Percentiles rank a stretch among this genome's conserved stretches.
Evolutionary conservation across 1,140 invertebrate genomes (phyloP).

Genomic region (Orchestia grillus): DNA sequence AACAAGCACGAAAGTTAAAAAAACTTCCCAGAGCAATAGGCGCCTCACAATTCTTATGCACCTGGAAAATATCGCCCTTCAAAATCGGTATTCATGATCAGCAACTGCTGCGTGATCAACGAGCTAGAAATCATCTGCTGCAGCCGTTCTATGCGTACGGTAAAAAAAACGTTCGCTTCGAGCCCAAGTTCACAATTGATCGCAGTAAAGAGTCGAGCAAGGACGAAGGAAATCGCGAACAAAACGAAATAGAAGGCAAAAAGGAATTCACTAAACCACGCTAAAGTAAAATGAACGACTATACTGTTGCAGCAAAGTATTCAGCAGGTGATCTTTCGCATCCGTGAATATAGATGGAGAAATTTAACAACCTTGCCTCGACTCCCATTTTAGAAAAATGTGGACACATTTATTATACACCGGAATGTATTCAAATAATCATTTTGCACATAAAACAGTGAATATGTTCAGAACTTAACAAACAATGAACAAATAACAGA

Average conservation of each 20-base stretch:
- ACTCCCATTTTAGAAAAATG: not conserved
- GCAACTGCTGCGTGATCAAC: not conserved
- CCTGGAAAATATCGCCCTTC: not conserved
- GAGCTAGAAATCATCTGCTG: not conserved
- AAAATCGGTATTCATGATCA: not conserved
- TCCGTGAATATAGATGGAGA: not conserved
- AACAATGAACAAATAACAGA: no score
- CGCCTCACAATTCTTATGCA: not conserved
- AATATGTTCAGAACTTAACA: no score
- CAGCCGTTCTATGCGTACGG: not conserved
- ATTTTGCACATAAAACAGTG: no score
- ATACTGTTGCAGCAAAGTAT: not conserved
- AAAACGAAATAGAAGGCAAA: no score
- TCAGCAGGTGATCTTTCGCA: not conserved
- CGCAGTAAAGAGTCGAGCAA: not conserved
- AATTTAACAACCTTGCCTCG: not conserved
- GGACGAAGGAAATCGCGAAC: not conserved
- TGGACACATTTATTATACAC: not conserved
- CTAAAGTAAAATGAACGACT: not conserved
- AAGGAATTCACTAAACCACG: not conserved
- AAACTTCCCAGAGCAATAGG: not conserved
- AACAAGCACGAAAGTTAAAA: not conserved
- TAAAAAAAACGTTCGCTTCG: not conserved
- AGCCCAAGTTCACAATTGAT: not conserved
- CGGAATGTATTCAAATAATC: not conserved